Evolutionary conservation across 1,140 invertebrate genomes (phyloP).

Genomic region (Pseudomyrmex gracilis): DNA sequence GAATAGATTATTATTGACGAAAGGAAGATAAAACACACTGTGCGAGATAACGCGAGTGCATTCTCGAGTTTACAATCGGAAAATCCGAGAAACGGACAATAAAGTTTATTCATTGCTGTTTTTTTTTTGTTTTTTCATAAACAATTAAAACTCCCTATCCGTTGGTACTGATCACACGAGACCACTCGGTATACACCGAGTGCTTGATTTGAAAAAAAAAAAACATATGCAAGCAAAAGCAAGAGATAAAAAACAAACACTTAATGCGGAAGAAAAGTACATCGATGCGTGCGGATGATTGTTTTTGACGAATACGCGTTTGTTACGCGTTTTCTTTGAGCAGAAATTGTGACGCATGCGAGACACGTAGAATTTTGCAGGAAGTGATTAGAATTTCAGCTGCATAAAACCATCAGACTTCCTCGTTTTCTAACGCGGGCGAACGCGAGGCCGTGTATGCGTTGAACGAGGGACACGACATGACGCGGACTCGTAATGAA

Average conservation of each 20-base stretch:
- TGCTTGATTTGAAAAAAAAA: background rate
- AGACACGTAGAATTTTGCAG: conserved; percentile 51
- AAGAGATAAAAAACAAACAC: no score
- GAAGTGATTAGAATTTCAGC: conserved; percentile 68
- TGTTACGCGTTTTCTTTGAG: background rate
- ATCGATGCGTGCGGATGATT: background rate
- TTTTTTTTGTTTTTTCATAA: no score
- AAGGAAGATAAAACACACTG: no score
- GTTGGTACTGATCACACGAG: no score
- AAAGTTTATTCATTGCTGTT: no score
- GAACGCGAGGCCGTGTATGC: conserved; percentile 43
- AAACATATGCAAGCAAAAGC: no score
- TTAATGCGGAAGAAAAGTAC: background rate
- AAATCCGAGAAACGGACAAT: no score
- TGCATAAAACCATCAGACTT: conserved; percentile 49
- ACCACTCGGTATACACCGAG: no score
- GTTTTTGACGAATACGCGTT: background rate
- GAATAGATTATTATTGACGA: background rate
- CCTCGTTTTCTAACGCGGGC: conserved; percentile 47
- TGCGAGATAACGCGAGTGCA: no score
- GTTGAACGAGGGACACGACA: conserved; percentile 3
- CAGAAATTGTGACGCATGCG: conserved; percentile 6
- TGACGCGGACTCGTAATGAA: conserved; percentile 19
- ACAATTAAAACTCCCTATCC: no score
- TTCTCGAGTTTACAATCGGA: no score